These are phyloP conservation scores for Mareca penelope DNA, from an alignment of 2,797 vertebrate species.

Conservation along the genomic window DNA sequence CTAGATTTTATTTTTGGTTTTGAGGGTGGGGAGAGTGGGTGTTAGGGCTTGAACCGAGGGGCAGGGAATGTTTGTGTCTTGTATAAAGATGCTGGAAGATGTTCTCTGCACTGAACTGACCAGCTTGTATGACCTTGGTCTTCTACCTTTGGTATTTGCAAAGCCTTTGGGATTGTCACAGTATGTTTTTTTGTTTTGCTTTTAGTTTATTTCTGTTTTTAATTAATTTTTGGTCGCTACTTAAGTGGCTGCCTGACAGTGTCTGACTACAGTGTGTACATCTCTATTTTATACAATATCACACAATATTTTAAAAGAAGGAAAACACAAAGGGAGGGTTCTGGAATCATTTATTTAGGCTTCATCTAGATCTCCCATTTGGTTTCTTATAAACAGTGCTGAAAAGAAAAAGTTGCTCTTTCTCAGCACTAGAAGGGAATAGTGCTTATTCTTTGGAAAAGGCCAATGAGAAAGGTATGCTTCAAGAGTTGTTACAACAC, in stretches of 20 bases:
- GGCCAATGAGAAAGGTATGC: not conserved
- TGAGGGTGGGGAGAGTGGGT: not conserved
- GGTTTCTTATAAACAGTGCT: not conserved
- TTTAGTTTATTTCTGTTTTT: not conserved
- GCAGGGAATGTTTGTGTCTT: not conserved
- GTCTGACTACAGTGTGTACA: not conserved
- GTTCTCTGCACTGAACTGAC: not conserved
- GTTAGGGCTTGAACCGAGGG: not conserved
- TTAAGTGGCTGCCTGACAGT: not conserved
- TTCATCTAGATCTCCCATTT: not conserved
- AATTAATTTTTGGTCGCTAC: not conserved
- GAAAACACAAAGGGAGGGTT: not conserved
- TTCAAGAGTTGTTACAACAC: not conserved
- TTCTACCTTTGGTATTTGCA: not conserved
- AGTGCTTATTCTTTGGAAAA: not conserved
- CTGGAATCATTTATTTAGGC: not conserved
- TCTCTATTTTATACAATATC: not conserved
- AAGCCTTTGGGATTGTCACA: not conserved
- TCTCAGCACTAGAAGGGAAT: not conserved
- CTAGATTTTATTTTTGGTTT: not conserved
- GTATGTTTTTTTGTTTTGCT: not conserved
- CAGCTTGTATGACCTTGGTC: not conserved
- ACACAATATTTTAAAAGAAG: not conserved
- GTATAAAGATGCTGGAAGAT: not conserved
- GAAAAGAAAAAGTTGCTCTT: not conserved